Base-by-base conservation (phyloP, 2,888 invertebrate species). In the Brenthis hecate region DNA sequence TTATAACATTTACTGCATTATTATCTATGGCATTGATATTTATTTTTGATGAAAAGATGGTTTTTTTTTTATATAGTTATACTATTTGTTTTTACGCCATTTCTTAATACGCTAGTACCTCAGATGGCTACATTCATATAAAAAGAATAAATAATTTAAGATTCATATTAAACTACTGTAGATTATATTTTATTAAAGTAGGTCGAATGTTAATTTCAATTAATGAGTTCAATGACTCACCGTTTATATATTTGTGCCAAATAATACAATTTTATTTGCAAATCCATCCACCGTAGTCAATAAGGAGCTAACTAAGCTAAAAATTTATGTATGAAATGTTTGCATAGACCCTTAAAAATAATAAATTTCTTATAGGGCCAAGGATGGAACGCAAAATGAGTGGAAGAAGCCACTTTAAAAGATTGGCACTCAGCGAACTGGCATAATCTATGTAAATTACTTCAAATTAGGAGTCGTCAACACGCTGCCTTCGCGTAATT, bases 381-480 rank as follows among this genome's bases (percentile, higher is more conserved):
- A 84, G 85, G 83, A 81, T 86, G 87, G 79, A 86, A 88, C 89
- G 85, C 88, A 89, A 87, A 88, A 89, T 88, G 88, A 89, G 91
- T 89, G 84, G 85, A 88, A 87, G 87, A 88, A 86, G 91, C 91
- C 92, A 92, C 92, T 92, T 92, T 87, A 89, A 92, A 91, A 92
- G 91, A 92, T 92, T 92, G 92, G 88, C 92, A 92, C 92, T 92
- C 92, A 92, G 85, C 92, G 91, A 88, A 83, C 89, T 86, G 90
- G 91, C 87, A 91, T 92, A 92, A 92, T 92, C 92, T 91, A 92
- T 92, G 92, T 86, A 92, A 92, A 92, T 92, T 89, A 91, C 89
- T 86, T 88, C 89, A 92, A 92, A 92, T 92, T 92, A 92, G 91
- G 89, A 89, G 85, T 90, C 89, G 91, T 91, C 92, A 91, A 91